Conservation (phyloP, 2,113 vertebrate genomes). For the Burhinus bistriatus region DNA sequence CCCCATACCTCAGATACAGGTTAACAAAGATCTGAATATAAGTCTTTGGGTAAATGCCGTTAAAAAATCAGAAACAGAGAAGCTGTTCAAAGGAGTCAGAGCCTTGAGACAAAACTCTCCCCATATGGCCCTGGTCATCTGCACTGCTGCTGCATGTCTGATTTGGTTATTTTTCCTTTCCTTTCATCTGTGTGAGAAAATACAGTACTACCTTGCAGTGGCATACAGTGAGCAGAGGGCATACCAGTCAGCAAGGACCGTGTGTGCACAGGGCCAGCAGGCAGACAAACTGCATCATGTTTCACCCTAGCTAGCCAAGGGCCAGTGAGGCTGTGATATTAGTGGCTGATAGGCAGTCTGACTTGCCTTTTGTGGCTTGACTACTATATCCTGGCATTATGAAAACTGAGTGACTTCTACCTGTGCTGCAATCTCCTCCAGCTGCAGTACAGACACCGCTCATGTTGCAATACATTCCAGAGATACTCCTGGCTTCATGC, state of each 20-base stretch:
- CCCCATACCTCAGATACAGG: background rate
- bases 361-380: background rate
- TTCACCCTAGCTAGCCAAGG: background rate
- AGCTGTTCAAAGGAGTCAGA: background rate
- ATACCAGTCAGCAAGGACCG: fast-evolving
- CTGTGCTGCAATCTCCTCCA: background rate
- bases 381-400: background rate
- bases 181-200: background rate
- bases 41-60: background rate
- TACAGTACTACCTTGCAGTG: background rate
- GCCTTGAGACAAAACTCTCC: background rate
- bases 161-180: background rate
- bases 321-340: background rate
- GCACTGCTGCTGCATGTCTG: background rate
- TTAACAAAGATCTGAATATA: background rate
- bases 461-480: fast-evolving
- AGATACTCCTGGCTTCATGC: background rate
- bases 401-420: background rate
- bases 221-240: background rate
- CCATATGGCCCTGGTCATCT: fast-evolving
- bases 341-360: background rate
- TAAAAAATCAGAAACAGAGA: background rate
- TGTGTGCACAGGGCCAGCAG: background rate
- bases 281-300: background rate
- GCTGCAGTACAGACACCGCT: background rate